phyloP scores from a whole-genome alignment of 2,113 vertebrate species.

The Cephalopterus ornatus region DNA sequence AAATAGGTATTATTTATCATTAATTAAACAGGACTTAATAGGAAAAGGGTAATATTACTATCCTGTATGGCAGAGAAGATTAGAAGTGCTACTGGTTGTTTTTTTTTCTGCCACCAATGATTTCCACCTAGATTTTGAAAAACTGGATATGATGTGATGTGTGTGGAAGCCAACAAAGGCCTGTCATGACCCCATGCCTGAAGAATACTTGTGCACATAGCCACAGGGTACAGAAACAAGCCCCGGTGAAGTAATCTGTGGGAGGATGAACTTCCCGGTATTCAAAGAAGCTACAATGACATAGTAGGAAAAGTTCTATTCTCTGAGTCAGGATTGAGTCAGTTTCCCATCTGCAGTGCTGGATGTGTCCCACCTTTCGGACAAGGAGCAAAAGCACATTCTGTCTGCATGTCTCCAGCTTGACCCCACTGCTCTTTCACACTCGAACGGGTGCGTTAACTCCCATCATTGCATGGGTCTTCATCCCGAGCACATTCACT shows the following conservation, averaged over 20 bases:
- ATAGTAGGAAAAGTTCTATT: neutral
- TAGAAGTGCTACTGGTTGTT: neutral
- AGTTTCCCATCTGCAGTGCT: neutral
- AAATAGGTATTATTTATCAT: neutral
- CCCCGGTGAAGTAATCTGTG: neutral
- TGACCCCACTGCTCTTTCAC: neutral
- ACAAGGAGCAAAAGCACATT: neutral
- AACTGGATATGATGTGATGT: neutral
- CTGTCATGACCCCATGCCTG: neutral
- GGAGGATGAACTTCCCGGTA: neutral
- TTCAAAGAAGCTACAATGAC: neutral
- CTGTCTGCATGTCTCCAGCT: neutral
- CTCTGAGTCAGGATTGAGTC: constrained; percentile 42
- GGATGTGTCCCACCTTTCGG: neutral
- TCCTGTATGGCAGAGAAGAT: neutral
- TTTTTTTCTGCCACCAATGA: neutral
- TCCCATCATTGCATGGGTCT: neutral
- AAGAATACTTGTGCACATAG: neutral
- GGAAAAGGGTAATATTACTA: neutral
- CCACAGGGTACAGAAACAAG: neutral
- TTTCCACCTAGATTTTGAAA: neutral
- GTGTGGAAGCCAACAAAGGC: neutral
- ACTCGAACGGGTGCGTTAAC: neutral
- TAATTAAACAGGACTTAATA: neutral
- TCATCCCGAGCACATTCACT: accelerated